A percentile compares a stretch with the other conserved stretches of the same genome.
These are phyloP conservation scores for Periophthalmus magnuspinnatus DNA, from an alignment of 2,797 vertebrate genomes.

Conservation along the genomic window DNA sequence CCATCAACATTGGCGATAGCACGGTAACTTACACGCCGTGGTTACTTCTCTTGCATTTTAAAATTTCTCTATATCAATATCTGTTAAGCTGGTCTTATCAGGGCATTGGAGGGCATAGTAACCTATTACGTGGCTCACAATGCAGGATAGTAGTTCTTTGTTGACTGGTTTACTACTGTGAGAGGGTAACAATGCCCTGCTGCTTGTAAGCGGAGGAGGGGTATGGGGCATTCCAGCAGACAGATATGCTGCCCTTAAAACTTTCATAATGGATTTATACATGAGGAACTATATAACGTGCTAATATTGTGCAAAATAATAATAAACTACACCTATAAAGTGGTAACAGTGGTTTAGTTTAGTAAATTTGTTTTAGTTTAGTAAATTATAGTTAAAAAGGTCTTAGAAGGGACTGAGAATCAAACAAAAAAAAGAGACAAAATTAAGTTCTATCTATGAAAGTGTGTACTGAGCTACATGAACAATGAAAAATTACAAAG, in stretches of 20 bases:
- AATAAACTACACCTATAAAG: too few species aligned
- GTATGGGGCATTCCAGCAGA: background rate
- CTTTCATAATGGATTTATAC: too few species aligned
- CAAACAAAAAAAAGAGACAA: too few species aligned
- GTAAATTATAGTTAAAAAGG: too few species aligned
- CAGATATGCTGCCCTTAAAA: background rate
- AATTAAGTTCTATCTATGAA: background rate
- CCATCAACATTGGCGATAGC: background rate
- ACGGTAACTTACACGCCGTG: background rate
- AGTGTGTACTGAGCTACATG: background rate
- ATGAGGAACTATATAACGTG: background rate
- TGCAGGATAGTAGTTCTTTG: background rate
- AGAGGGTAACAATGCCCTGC: constrained; percentile 13
- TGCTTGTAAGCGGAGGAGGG: background rate
- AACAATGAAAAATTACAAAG: background rate
- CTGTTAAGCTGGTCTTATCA: background rate
- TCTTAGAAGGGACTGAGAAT: too few species aligned
- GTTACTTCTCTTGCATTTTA: background rate
- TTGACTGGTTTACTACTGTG: constrained; percentile 5
- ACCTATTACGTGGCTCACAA: background rate
- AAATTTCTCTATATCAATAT: background rate
- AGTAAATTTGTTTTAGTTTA: too few species aligned
- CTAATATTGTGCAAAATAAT: background rate
- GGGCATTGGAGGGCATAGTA: background rate
- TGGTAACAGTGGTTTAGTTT: too few species aligned